These are phyloP conservation scores for Rhynchophorus ferrugineus DNA, from an alignment of 1,140 invertebrate species.

Conservation along the genomic window DNA sequence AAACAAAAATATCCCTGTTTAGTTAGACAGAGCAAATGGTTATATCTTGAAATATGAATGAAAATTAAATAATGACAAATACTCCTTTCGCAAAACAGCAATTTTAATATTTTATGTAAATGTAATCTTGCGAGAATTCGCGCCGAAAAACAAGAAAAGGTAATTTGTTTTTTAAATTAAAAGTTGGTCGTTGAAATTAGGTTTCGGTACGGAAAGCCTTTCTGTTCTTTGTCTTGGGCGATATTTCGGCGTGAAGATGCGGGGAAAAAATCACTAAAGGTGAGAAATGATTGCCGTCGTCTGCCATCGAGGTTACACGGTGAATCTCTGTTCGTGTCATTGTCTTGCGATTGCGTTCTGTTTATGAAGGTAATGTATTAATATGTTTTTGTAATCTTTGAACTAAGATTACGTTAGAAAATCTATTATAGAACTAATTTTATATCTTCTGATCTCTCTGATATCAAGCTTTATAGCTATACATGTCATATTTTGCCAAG, in stretches of 20 bases:
- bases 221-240: conserved; percentile 4
- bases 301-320: too few relatives aligned
- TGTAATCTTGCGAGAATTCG: conserved; percentile 9
- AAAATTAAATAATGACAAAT: neutral
- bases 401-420: too few relatives aligned
- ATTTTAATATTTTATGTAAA: conserved; percentile 18
- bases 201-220: conserved; percentile 6
- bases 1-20: too few relatives aligned
- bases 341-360: too few relatives aligned
- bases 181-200: conserved; percentile 10
- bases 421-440: too few relatives aligned
- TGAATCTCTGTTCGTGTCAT: too few relatives aligned
- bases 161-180: conserved; percentile 20
- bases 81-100: neutral
- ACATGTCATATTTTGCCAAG: too few relatives aligned
- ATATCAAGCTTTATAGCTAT: too few relatives aligned
- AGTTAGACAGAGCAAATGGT: too few relatives aligned
- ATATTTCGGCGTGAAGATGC: neutral
- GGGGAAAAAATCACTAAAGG: conserved; percentile 3
- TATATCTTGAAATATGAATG: neutral
- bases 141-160: conserved; percentile 5
- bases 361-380: too few relatives aligned
- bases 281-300: neutral
- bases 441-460: too few relatives aligned
- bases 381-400: too few relatives aligned